Conservation (phyloP, 2,113 vertebrate species). For the Macheiramphus alcinus region DNA sequence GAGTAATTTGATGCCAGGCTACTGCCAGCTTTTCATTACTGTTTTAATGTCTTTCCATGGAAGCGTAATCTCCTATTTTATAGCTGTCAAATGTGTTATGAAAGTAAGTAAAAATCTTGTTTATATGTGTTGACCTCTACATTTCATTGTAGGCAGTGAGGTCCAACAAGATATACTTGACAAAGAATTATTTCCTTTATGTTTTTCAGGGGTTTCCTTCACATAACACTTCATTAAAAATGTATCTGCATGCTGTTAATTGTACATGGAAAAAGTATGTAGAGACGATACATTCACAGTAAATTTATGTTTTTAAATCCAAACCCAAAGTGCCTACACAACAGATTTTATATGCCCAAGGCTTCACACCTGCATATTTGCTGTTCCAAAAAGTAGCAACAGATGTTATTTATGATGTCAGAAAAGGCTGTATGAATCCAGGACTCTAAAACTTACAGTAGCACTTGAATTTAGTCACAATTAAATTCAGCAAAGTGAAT, state of each 20-base stretch:
- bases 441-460: background rate
- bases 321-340: background rate
- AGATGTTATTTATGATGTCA: background rate
- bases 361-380: background rate
- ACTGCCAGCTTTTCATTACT: background rate
- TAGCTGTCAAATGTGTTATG: background rate
- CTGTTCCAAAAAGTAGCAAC: background rate
- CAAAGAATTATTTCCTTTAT: background rate
- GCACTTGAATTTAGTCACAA: background rate
- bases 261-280: background rate
- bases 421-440: background rate
- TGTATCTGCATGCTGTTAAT: background rate
- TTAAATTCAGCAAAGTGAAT: background rate
- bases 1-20: background rate
- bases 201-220: background rate
- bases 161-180: background rate
- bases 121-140: background rate
- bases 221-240: background rate
- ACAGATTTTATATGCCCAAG: background rate
- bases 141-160: background rate
- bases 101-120: background rate
- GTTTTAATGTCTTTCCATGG: background rate
- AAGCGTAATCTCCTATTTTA: background rate
- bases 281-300: background rate
- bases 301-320: background rate